Conservation (phyloP, 2,113 vertebrate species). For the Engraulis encrasicolus region DNA sequence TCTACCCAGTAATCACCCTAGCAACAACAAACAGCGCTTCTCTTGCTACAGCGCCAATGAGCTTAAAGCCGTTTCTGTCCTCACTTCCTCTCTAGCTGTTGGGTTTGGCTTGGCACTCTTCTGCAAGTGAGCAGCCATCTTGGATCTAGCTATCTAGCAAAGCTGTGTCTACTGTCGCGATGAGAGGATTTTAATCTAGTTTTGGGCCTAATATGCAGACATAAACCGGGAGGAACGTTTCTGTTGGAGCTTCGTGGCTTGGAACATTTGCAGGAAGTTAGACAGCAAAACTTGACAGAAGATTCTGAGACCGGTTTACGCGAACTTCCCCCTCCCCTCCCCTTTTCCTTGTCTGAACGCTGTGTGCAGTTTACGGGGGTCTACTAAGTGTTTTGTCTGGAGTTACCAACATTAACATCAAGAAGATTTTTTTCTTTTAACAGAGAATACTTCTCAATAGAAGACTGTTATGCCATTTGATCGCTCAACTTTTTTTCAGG, state of each 20-base stretch:
- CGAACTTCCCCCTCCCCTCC: conserved; percentile 34
- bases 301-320: conserved; percentile 36
- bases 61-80: conserved; percentile 45
- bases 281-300: not conserved
- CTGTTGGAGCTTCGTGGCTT: conserved; percentile 6
- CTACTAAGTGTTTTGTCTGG: conserved; percentile 37
- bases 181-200: conserved; percentile 42
- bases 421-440: not conserved
- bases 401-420: conserved; percentile 25
- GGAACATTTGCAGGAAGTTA: conserved; percentile 9
- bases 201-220: not conserved
- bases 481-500: conserved; percentile 10
- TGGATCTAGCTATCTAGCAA: conserved; percentile 63
- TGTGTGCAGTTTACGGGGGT: conserved; percentile 50
- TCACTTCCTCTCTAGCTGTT: conserved; percentile 72
- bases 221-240: not conserved
- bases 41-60: conserved; percentile 47
- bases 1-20: conserved; percentile 66
- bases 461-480: conserved; percentile 33
- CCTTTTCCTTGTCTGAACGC: conserved; percentile 39
- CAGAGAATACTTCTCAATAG: not conserved
- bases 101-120: conserved; percentile 63
- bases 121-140: conserved; percentile 80
- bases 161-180: conserved; percentile 35
- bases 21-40: conserved; percentile 74